phyloP scores from a whole-genome alignment of 2,888 invertebrate species.

The Entomobrya multifasciata region DNA sequence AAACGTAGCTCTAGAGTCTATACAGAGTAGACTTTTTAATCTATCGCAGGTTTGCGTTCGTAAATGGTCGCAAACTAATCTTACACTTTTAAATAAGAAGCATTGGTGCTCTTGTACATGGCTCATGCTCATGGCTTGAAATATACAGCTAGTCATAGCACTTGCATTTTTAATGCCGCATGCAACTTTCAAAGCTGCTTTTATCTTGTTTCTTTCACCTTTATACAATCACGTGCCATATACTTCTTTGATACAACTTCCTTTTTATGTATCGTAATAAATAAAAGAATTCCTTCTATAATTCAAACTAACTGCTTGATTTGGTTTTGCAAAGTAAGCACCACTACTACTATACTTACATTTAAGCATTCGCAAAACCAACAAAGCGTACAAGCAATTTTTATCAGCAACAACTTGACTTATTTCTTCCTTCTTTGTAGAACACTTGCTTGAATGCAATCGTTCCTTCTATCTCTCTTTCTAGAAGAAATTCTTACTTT shows the following conservation, averaged over 20 bases:
- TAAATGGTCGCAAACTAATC: no score
- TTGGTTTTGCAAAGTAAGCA: constrained; percentile 46
- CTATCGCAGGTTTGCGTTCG: no score
- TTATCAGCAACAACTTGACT: constrained; percentile 44
- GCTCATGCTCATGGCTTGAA: not conserved
- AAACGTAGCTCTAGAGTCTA: no score
- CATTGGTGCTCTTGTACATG: not conserved
- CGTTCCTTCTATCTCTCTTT: constrained; percentile 1
- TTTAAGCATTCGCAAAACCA: not conserved
- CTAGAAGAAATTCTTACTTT: not conserved
- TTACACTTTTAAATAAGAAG: no score
- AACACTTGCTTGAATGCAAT: constrained; percentile 4
- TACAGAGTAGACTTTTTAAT: no score
- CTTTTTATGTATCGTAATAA: constrained; percentile 22
- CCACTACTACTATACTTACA: no score
- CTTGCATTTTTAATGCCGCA: not conserved
- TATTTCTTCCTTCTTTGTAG: constrained; percentile 1
- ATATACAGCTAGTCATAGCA: not conserved
- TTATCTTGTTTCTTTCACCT: constrained; percentile 7
- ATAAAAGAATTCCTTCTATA: constrained; percentile 16
- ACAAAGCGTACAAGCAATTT: constrained; percentile 1
- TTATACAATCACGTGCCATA: not conserved
- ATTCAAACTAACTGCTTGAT: constrained; percentile 1
- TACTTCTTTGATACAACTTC: not conserved
- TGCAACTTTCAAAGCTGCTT: not conserved